A percentile compares a stretch with the other conserved stretches of the same genome.
phyloP scores from a whole-genome alignment of 2,888 invertebrate genomes.

The Apodemia mormo region DNA sequence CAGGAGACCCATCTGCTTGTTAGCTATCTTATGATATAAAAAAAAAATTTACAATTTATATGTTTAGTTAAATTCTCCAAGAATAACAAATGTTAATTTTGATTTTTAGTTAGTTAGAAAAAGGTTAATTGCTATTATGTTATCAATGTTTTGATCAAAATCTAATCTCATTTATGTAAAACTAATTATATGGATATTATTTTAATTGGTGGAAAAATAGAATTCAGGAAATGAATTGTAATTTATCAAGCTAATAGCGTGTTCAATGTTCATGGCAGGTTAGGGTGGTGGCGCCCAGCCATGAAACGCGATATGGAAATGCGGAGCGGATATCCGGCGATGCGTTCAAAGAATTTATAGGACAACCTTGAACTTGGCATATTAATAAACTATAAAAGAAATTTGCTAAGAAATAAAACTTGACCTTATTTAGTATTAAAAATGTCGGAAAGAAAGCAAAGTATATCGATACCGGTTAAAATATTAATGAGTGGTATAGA shows the following conservation, averaged over 20 bases:
- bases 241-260: slow-evolving; percentile 33
- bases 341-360: slow-evolving; percentile 50
- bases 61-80: too few relatives aligned
- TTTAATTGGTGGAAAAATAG: slow-evolving; percentile 9
- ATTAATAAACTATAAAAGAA: slow-evolving; percentile 31
- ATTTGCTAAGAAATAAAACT: slow-evolving; percentile 29
- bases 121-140: too few relatives aligned
- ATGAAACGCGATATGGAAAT: slow-evolving; percentile 54
- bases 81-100: too few relatives aligned
- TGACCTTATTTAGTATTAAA: too few relatives aligned
- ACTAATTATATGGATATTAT: slow-evolving; percentile 3
- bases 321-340: slow-evolving; percentile 64
- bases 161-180: slow-evolving; percentile 4
- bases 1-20: too few relatives aligned
- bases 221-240: slow-evolving; percentile 21
- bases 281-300: slow-evolving; percentile 41
- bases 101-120: too few relatives aligned
- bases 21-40: too few relatives aligned
- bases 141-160: background rate
- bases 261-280: slow-evolving; percentile 21
- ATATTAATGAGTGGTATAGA: too few relatives aligned
- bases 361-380: slow-evolving; percentile 48
- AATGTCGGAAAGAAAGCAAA: too few relatives aligned
- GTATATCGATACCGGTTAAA: too few relatives aligned
- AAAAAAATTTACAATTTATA: too few relatives aligned